Evolutionary conservation across 1,140 invertebrate genomes (phyloP), one percentile per base, ranked within the genome.

Genomic region (Notospermus geniculatus): DNA sequence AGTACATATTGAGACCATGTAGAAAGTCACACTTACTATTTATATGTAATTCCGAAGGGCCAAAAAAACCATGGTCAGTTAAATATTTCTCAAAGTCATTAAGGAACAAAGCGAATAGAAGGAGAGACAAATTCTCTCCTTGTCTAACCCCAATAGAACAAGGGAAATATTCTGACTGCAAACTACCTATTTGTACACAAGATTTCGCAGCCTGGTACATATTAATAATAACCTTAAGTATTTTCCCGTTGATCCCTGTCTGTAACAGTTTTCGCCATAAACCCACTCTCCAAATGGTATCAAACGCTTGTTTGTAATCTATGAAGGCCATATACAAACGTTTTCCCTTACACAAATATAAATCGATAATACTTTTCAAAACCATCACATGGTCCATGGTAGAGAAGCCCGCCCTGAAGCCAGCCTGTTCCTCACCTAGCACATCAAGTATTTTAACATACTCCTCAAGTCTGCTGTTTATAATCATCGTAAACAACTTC

Each of bases 351-450:
- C 29, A 29, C 25, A 29, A 19, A 25, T 23, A 63, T 46, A 28
- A 54, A 36, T 41, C 39, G 27, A 64, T 22, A 22, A 70, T 50
- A 1, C 41, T 36, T n/a, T 61, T 58, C 2, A 70, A 28, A 2
- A 60, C 52, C n/a, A 59, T 54, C n/a, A 66, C 57, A 52, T 70
- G 59, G 57, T 70, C 67, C 15, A 61, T 1, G 5, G 63, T 63
- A 11, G 57, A 67, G 67, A 67, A 2, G 68, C 60, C 57, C 70
- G 69, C 28, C 43, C 30, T n/a, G n/a, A n/a, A n/a, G n/a, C n/a
- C n/a, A n/a, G n/a, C n/a, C n/a, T n/a, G n/a, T n/a, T n/a, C n/a
- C n/a, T n/a, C n/a, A n/a, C n/a, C n/a, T n/a, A n/a, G n/a, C n/a
- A n/a, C n/a, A n/a, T n/a, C n/a, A n/a, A n/a, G n/a, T n/a, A n/a